phyloP scores from a whole-genome alignment of 92 coral and sea anemone genomes.

The Palythoa caribaeorum region DNA sequence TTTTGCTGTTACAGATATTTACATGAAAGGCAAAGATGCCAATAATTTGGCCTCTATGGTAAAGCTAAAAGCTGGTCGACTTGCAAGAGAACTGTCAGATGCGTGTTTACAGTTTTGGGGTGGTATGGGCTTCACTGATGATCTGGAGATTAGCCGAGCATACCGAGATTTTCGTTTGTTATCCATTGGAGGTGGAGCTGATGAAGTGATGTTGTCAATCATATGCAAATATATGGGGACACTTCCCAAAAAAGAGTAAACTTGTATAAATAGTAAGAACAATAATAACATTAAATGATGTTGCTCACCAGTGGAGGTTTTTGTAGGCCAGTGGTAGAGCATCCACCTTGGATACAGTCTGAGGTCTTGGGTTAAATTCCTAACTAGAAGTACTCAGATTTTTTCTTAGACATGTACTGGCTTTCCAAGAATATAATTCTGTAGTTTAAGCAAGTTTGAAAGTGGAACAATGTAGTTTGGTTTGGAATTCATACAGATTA shows the following conservation, averaged over 20 bases:
- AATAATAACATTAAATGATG: too few relatives aligned
- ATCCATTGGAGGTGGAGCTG: slow-evolving; percentile 99
- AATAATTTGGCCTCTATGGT: slow-evolving; percentile 94
- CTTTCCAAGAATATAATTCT: too few relatives aligned
- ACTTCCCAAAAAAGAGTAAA: slow-evolving; percentile 68
- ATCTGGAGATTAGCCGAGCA: slow-evolving; percentile 88
- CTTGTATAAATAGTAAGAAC: not conserved
- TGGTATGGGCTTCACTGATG: slow-evolving; percentile 97
- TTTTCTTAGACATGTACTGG: too few relatives aligned
- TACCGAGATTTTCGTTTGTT: slow-evolving; percentile 86
- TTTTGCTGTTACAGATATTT: slow-evolving; percentile 68
- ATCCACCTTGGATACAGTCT: too few relatives aligned
- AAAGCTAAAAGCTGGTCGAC: slow-evolving; percentile 93
- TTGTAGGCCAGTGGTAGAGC: too few relatives aligned
- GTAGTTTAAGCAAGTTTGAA: too few relatives aligned
- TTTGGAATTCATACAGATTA: too few relatives aligned
- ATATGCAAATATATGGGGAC: slow-evolving; percentile 89
- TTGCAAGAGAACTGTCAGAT: slow-evolving; percentile 89
- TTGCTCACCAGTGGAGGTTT: too few relatives aligned
- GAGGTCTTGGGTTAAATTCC: too few relatives aligned
- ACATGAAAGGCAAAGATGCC: slow-evolving; percentile 89
- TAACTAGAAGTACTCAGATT: too few relatives aligned
- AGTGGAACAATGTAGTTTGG: too few relatives aligned
- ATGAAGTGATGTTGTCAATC: slow-evolving; percentile 97
- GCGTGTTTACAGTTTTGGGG: slow-evolving; percentile 99